Evolutionary conservation across 2,888 invertebrate genomes (phyloP).

Genomic region (Lasius fuliginosus): DNA sequence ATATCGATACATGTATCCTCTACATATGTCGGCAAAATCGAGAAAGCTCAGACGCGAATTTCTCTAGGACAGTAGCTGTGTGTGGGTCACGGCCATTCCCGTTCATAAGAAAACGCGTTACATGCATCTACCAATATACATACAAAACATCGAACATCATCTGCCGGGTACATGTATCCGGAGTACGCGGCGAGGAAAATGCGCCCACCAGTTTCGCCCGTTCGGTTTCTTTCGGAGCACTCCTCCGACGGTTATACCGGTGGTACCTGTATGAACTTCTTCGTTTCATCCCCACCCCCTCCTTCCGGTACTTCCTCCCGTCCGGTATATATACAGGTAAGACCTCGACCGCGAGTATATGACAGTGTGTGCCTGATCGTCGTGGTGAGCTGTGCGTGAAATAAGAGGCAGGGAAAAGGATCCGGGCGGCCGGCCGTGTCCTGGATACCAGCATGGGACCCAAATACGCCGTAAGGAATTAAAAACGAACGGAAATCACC

Average conservation of each 20-base stretch:
- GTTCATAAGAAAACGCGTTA: conserved; percentile 17
- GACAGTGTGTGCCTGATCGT: conserved; percentile 79
- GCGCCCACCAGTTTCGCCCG: conserved; percentile 22
- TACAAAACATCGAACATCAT: background rate
- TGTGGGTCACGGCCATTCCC: conserved; percentile 77
- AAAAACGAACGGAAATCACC: background rate
- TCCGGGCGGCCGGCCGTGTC: conserved; percentile 26
- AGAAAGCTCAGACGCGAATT: conserved; percentile 79
- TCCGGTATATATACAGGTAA: conserved; percentile 81
- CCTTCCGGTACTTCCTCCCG: conserved; percentile 80
- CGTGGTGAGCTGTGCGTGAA: conserved; percentile 58
- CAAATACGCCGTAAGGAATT: conserved; percentile 76
- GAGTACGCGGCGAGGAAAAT: background rate
- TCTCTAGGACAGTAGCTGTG: conserved; percentile 76
- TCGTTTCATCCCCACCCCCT: conserved; percentile 67
- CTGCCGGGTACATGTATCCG: background rate
- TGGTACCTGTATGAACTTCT: conserved; percentile 62
- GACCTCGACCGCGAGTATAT: conserved; percentile 81
- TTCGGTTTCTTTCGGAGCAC: conserved; percentile 31
- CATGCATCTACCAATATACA: background rate
- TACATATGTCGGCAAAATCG: background rate
- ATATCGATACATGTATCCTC: background rate
- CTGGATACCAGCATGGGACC: conserved; percentile 72
- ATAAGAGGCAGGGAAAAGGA: conserved; percentile 52
- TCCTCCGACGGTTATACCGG: conserved; percentile 37